Percentiles rank a stretch among this genome's conserved stretches.
These are phyloP conservation scores for Mesoclemmys tuberculata DNA, from an alignment of 2,113 vertebrate species.

Conservation along the genomic window DNA sequence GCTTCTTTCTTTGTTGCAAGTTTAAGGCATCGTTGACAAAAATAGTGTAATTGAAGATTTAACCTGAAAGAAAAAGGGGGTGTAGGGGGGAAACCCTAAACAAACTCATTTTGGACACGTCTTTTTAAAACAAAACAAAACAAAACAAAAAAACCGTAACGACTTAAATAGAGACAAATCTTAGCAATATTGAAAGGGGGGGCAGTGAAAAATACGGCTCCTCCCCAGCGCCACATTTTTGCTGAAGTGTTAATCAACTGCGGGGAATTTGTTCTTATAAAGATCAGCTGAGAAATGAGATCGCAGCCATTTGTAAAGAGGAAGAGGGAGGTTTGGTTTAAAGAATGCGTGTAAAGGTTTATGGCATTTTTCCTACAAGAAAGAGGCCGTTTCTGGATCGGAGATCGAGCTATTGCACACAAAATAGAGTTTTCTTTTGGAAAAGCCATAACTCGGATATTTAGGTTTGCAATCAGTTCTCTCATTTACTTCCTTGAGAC, in stretches of 20 bases:
- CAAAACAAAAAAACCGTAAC: no score
- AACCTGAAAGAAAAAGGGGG: neutral
- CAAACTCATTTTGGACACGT: neutral
- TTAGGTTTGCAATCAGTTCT: neutral
- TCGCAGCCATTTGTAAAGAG: neutral
- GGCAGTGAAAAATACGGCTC: neutral
- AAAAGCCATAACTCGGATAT: neutral
- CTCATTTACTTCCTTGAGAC: neutral
- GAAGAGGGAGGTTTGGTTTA: neutral
- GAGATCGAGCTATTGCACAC: neutral
- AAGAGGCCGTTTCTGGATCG: neutral
- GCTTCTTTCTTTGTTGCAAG: neutral
- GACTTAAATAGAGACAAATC: neutral
- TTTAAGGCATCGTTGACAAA: neutral
- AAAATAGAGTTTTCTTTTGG: neutral
- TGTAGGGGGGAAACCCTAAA: neutral
- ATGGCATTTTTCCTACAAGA: neutral
- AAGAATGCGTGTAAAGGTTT: neutral
- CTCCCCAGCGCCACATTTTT: neutral
- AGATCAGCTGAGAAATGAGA: neutral
- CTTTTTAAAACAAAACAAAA: neutral
- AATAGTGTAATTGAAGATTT: neutral
- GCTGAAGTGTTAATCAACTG: neutral
- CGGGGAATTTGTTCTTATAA: neutral
- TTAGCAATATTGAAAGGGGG: neutral